These are phyloP conservation scores for Microctenopoma stevenorrisi DNA, from an alignment of 2,797 vertebrate species.

Conservation along the genomic window DNA sequence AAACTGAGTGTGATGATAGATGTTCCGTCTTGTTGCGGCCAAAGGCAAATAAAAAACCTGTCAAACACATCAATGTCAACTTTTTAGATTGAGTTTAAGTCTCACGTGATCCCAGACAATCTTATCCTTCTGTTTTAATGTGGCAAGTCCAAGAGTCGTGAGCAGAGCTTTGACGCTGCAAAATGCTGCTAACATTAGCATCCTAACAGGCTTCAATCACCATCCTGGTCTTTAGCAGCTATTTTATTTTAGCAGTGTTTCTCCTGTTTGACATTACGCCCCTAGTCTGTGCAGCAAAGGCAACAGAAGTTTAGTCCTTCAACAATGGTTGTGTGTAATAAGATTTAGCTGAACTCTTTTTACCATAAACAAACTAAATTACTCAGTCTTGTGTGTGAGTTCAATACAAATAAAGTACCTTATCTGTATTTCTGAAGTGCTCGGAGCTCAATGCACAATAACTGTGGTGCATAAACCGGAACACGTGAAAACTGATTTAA, in stretches of 20 bases:
- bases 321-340: too few relatives aligned
- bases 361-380: too few relatives aligned
- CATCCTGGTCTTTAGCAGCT: not conserved
- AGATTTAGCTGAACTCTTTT: too few relatives aligned
- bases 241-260: too few relatives aligned
- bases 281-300: not conserved
- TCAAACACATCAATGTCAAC: slow-evolving; percentile 28
- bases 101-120: slow-evolving; percentile 21
- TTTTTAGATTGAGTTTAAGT: slow-evolving; percentile 29
- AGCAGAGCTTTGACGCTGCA: too few relatives aligned
- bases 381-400: too few relatives aligned
- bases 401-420: too few relatives aligned
- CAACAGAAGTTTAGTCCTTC: too few relatives aligned
- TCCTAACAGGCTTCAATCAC: not conserved
- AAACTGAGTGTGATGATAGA: slow-evolving; percentile 14
- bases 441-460: too few relatives aligned
- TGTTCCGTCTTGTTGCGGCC: slow-evolving; percentile 13
- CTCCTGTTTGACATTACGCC: not conserved
- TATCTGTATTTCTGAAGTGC: too few relatives aligned
- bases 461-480: too few relatives aligned
- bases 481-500: too few relatives aligned
- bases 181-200: not conserved
- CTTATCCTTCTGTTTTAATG: not conserved
- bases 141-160: not conserved
- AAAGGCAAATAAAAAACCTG: slow-evolving; percentile 21